These are phyloP conservation scores for Anableps anableps DNA, from an alignment of 2,797 vertebrate genomes.

Conservation along the genomic window DNA sequence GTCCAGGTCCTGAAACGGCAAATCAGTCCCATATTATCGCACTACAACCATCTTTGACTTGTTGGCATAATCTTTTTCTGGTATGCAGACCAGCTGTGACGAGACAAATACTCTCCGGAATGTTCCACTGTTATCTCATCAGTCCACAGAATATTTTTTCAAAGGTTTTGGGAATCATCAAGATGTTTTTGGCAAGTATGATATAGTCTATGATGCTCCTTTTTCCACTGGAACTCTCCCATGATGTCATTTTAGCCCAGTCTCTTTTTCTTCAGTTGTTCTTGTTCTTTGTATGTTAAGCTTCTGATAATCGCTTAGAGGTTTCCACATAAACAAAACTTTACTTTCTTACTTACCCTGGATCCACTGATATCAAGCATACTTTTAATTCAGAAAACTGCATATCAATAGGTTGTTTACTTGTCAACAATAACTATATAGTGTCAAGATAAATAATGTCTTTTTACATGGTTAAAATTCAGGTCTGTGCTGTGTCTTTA, in stretches of 20 bases:
- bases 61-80: background rate
- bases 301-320: background rate
- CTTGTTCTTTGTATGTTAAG: background rate
- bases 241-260: no score
- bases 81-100: background rate
- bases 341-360: background rate
- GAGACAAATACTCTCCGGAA: background rate
- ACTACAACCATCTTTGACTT: background rate
- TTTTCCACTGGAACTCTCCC: no score
- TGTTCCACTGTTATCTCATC: background rate
- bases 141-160: background rate
- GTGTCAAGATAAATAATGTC: constrained; percentile 25
- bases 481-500: constrained; percentile 19
- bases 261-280: background rate
- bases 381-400: background rate
- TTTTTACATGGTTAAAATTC: constrained; percentile 32
- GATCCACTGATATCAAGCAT: background rate
- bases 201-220: no score
- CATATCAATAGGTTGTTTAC: background rate
- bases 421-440: background rate
- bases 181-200: no score
- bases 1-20: background rate
- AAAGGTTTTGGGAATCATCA: no score
- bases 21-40: background rate
- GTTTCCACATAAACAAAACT: background rate